phyloP scores from a whole-genome alignment of 2,888 invertebrate genomes.

The Agrilus cyanescens region DNA sequence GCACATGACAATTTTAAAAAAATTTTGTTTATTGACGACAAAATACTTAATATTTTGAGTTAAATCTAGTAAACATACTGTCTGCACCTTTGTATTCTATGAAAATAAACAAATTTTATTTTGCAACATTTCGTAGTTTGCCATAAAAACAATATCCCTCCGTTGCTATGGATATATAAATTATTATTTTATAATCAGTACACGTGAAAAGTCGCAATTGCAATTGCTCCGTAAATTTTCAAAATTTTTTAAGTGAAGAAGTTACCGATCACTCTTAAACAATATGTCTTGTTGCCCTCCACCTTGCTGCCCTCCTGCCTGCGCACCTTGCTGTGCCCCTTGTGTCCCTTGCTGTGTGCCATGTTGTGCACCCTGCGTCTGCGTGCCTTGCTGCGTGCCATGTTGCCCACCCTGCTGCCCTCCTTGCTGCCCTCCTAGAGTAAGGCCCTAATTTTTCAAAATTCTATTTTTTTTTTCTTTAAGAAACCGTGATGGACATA shows the following conservation, averaged over 20 bases:
- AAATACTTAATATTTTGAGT: too few species aligned
- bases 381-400: slow-evolving; percentile 12
- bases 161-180: background rate
- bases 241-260: slow-evolving; percentile 3
- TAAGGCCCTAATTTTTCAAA: background rate
- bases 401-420: slow-evolving; percentile 11
- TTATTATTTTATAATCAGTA: slow-evolving; percentile 6
- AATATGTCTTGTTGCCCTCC: slow-evolving; percentile 14
- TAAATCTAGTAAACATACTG: too few species aligned
- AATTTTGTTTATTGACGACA: too few species aligned
- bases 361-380: slow-evolving; percentile 10
- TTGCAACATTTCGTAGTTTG: background rate
- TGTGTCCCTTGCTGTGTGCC: slow-evolving; percentile 16
- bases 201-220: background rate
- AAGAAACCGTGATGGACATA: too few species aligned
- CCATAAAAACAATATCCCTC: background rate
- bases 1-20: slow-evolving; percentile 1
- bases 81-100: too few species aligned
- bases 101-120: background rate
- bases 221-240: slow-evolving; percentile 1
- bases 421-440: slow-evolving; percentile 5
- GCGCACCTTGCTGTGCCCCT: slow-evolving; percentile 9
- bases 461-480: too few species aligned
- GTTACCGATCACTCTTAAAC: background rate
- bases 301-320: slow-evolving; percentile 15